phyloP scores from a whole-genome alignment of 2,888 invertebrate species.

The Dryobotodes eremita region DNA sequence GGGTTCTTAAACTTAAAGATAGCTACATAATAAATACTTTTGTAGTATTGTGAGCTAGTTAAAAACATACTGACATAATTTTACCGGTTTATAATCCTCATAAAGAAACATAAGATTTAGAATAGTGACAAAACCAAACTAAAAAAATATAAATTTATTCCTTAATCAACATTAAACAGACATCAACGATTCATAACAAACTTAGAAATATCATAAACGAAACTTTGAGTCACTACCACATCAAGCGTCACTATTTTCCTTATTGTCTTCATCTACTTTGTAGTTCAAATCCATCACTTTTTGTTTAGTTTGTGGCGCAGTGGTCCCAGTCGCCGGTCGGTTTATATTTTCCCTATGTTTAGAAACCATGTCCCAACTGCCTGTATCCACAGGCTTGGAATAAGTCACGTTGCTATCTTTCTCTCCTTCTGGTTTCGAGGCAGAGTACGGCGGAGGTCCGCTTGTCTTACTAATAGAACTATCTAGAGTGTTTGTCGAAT shows the following conservation, averaged over 20 bases:
- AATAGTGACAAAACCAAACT: not conserved
- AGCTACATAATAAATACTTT: not conserved
- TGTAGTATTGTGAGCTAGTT: not conserved
- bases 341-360: slow-evolving; percentile 87
- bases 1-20: not conserved
- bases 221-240: not conserved
- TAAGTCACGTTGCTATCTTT: slow-evolving; percentile 80
- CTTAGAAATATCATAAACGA: slow-evolving; percentile 20
- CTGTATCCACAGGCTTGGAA: slow-evolving; percentile 76
- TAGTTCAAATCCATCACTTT: slow-evolving; percentile 82
- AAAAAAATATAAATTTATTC: slow-evolving; percentile 56
- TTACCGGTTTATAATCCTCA: not conserved
- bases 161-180: slow-evolving; percentile 3
- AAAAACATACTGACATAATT: not conserved
- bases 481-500: slow-evolving; percentile 83
- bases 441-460: slow-evolving; percentile 84
- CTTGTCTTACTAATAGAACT: slow-evolving; percentile 85
- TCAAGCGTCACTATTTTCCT: slow-evolving; percentile 80
- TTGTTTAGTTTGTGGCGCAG: slow-evolving; percentile 68
- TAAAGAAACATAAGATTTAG: not conserved
- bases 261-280: slow-evolving; percentile 68
- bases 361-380: slow-evolving; percentile 90
- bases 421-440: slow-evolving; percentile 57
- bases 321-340: slow-evolving; percentile 68
- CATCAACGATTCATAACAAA: slow-evolving; percentile 2